Evolutionary conservation across 2,888 invertebrate genomes (phyloP).

Genomic region (Lydus trimaculatus): DNA sequence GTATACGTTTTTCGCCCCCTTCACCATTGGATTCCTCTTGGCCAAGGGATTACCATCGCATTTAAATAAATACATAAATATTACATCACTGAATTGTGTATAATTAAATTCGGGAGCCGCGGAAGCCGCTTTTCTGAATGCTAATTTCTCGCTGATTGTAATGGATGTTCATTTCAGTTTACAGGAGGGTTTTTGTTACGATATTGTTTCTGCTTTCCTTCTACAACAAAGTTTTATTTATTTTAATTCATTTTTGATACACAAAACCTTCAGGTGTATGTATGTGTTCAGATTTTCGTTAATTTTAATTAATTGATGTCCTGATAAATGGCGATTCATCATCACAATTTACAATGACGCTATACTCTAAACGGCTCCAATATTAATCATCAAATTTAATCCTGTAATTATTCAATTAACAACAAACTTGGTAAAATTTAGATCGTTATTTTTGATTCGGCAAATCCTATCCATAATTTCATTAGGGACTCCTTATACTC

Average conservation of each 20-base stretch:
- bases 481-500: background rate
- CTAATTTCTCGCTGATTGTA: conserved; percentile 60
- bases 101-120: conserved; percentile 60
- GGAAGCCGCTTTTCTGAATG: conserved; percentile 57
- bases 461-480: background rate
- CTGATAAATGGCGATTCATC: background rate
- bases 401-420: background rate
- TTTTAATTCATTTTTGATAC: conserved; percentile 41
- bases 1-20: conserved; percentile 39
- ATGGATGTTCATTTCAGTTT: conserved; percentile 57
- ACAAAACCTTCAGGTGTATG: background rate
- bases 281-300: background rate
- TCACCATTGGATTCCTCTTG: conserved; percentile 40
- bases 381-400: background rate
- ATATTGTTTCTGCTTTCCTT: conserved; percentile 46
- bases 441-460: background rate
- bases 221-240: conserved; percentile 46
- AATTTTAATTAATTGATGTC: background rate
- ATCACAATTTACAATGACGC: background rate
- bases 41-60: conserved; percentile 61
- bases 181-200: conserved; percentile 52
- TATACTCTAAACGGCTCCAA: background rate
- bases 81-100: conserved; percentile 62
- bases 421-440: background rate
- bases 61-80: conserved; percentile 64